phyloP scores from a whole-genome alignment of 2,888 invertebrate species.

The Neoascia interrupta region DNA sequence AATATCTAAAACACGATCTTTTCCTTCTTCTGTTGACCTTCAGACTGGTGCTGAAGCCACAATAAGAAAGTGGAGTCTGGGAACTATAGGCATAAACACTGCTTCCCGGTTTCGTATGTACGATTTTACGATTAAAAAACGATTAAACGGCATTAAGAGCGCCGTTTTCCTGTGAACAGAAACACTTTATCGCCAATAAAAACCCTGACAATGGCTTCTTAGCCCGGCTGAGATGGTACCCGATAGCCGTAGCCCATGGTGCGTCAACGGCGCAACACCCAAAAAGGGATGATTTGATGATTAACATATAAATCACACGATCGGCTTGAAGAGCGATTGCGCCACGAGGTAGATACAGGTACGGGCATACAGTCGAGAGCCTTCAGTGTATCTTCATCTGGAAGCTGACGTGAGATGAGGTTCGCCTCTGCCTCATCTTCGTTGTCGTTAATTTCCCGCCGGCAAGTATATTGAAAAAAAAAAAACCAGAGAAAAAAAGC shows the following conservation, averaged over 20 bases:
- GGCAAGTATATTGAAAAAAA: constrained; percentile 60
- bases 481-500: constrained; percentile 4
- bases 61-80: constrained; percentile 33
- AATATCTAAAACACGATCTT: background rate
- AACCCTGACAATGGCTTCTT: constrained; percentile 33
- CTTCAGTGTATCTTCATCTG: too few relatives aligned
- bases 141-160: constrained; percentile 57
- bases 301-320: constrained; percentile 69
- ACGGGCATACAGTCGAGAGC: too few relatives aligned
- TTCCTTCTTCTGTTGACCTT: constrained; percentile 32
- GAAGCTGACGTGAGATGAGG: too few relatives aligned
- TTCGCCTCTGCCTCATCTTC: too few relatives aligned
- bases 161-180: constrained; percentile 55
- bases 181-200: constrained; percentile 54
- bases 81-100: constrained; percentile 55
- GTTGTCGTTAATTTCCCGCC: constrained; percentile 58
- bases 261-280: constrained; percentile 36
- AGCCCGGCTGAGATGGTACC: constrained; percentile 15
- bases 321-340: too few relatives aligned
- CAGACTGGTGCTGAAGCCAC: background rate
- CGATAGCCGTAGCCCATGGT: background rate
- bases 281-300: constrained; percentile 68
- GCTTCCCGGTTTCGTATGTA: constrained; percentile 20
- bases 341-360: too few relatives aligned
- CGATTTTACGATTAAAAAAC: constrained; percentile 59